These are phyloP conservation scores for Drosophila gunungcola DNA, from an alignment of 1,140 invertebrate species.

Conservation along the genomic window DNA sequence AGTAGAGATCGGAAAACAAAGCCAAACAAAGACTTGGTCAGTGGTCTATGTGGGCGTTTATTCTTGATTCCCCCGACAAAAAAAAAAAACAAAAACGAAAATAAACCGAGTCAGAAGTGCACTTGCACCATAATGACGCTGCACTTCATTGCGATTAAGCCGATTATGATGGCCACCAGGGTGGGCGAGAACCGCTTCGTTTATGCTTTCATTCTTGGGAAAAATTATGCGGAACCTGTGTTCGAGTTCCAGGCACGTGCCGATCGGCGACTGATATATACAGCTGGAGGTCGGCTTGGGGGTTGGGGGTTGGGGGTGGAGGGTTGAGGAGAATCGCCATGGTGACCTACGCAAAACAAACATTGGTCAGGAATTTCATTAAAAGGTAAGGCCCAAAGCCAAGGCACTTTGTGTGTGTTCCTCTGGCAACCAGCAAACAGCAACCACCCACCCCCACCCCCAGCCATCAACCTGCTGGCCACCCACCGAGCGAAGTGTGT, in stretches of 20 bases:
- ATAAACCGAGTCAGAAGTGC: slow-evolving; percentile 65
- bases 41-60: slow-evolving; percentile 35
- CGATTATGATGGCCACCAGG: slow-evolving; percentile 59
- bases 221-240: slow-evolving; percentile 80
- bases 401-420: slow-evolving; percentile 35
- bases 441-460: slow-evolving; percentile 7
- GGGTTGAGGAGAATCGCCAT: slow-evolving; percentile 51
- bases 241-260: slow-evolving; percentile 74
- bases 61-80: slow-evolving; percentile 21
- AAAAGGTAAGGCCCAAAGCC: slow-evolving; percentile 41
- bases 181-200: slow-evolving; percentile 61
- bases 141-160: slow-evolving; percentile 30
- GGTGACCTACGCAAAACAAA: slow-evolving; percentile 73
- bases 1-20: slow-evolving; percentile 18
- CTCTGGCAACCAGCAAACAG: slow-evolving; percentile 29
- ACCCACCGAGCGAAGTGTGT: slow-evolving; percentile 67
- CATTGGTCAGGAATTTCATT: slow-evolving; percentile 82
- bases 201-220: slow-evolving; percentile 80
- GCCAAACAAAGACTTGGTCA: slow-evolving; percentile 56
- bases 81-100: slow-evolving; percentile 51
- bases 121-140: slow-evolving; percentile 39
- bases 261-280: slow-evolving; percentile 39
- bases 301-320: background rate
- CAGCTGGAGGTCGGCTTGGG: slow-evolving; percentile 13
- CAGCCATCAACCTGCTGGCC: slow-evolving; percentile 34